Evolutionary conservation across 2,888 invertebrate genomes (phyloP).

Genomic region (Notocelia uddmanniana): DNA sequence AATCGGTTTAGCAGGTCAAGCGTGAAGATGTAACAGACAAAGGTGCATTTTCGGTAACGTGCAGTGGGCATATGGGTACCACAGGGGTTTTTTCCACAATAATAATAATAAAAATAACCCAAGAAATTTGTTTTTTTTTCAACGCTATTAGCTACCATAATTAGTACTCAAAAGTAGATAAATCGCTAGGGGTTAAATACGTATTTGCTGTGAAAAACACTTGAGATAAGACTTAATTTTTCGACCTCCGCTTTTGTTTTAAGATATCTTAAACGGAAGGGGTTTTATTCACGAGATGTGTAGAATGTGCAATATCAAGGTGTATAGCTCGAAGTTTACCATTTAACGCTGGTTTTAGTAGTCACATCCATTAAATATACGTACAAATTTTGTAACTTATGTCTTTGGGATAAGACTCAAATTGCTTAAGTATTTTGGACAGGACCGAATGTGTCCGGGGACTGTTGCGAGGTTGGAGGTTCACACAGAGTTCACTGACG

Average conservation of each 20-base stretch:
- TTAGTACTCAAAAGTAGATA: no score
- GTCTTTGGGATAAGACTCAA: background rate
- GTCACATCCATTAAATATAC: background rate
- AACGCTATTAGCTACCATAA: no score
- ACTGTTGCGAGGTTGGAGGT: conserved; percentile 5
- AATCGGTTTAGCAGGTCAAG: no score
- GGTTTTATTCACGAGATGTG: conserved; percentile 1
- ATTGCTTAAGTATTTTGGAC: background rate
- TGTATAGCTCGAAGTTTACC: background rate
- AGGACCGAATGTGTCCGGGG: background rate
- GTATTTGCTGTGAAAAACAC: background rate
- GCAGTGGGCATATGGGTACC: no score
- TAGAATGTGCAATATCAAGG: conserved; percentile 31
- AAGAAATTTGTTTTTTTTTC: no score
- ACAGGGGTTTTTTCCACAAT: no score
- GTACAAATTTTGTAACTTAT: background rate
- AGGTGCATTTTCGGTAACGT: no score
- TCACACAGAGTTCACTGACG: conserved; percentile 10
- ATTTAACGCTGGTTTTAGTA: background rate
- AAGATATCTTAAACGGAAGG: background rate
- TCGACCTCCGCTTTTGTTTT: background rate
- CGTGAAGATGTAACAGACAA: no score
- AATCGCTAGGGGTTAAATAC: no score
- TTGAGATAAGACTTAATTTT: background rate
- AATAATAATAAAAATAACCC: no score